phyloP scores from a whole-genome alignment of 2,888 invertebrate species.

The Napeogenes inachia region DNA sequence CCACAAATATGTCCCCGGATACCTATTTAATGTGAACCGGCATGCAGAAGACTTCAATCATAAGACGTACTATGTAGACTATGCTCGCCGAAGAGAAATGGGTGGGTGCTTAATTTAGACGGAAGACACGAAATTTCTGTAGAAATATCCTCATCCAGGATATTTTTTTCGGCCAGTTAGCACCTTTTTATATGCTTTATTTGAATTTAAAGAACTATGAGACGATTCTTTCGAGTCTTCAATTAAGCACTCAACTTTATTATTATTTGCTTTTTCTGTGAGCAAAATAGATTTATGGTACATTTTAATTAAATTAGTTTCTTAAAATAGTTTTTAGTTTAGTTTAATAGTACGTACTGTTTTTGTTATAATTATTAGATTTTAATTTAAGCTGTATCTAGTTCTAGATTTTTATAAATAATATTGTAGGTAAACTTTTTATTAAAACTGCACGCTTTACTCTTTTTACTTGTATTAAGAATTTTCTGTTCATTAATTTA shows the following conservation, averaged over 20 bases:
- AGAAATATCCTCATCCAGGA: slow-evolving; percentile 14
- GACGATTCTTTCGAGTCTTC: slow-evolving; percentile 64
- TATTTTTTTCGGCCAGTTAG: slow-evolving; percentile 17
- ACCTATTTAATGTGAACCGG: slow-evolving; percentile 66
- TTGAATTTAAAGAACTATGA: slow-evolving; percentile 45
- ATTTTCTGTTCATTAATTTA: slow-evolving; percentile 7
- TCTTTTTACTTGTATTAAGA: slow-evolving; percentile 11
- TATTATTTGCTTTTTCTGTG: slow-evolving; percentile 35
- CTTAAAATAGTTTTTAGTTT: slow-evolving; percentile 12
- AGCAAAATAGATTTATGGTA: slow-evolving; percentile 19
- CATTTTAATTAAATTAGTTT: slow-evolving; percentile 12
- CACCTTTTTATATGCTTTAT: slow-evolving; percentile 29
- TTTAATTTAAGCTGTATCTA: slow-evolving; percentile 14
- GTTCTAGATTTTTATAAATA: slow-evolving; percentile 4
- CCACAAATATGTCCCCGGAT: slow-evolving; percentile 70
- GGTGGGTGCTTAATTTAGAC: slow-evolving; percentile 75
- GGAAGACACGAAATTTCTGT: slow-evolving; percentile 55
- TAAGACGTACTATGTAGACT: slow-evolving; percentile 75
- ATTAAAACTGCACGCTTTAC: slow-evolving; percentile 26
- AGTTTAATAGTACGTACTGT: slow-evolving; percentile 1
- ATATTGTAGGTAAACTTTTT: background rate
- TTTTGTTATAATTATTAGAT: slow-evolving; percentile 15
- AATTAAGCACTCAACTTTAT: slow-evolving; percentile 69
- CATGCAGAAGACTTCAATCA: slow-evolving; percentile 68
- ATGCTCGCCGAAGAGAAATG: slow-evolving; percentile 72